Evolutionary conservation across 2,888 invertebrate genomes (phyloP), one percentile per base, ranked within the genome.

Genomic region (Dynastes tityus): DNA sequence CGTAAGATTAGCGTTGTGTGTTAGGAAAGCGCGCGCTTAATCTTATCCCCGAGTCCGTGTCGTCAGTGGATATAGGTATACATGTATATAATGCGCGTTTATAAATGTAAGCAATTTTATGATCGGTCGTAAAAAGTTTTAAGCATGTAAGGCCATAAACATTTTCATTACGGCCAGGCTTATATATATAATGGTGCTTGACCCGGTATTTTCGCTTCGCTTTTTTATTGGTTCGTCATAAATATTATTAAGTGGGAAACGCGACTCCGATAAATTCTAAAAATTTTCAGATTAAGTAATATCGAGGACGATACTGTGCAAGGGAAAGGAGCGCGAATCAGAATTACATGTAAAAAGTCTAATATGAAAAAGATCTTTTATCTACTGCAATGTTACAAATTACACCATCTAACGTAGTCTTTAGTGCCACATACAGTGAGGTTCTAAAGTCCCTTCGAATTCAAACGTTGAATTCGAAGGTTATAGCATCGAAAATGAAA

Each of bases 21-120:
- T 55, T 55, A 32, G 32, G 32, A 32, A 32, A 32, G 55, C 65
- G 65, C 16, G 53, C 73, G 37, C 61, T 61, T 73, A 73, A 73
- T 73, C 73, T 73, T 73, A 73, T 61, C 71, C 73, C 22, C 37
- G 27, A 16, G 45, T 71, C 58, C 37, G 40, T 37, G 75, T 76
- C 22, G 53, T 55, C 53, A 16, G 53, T 55, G 13, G 45, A 45
- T 45, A 11, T 45, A 8, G 45, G 9, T 45, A 8, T 45, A 45
- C 45, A 8, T 11, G 76, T 77, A 68, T 1, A 5, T 29, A 61
- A 45, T 61, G 77, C 82, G 80, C 81, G 80, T 80, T 82, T 81
- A 80, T 81, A 82, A 82, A 82, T 82, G 80, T 82, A 81, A 81
- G 80, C 78, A 61, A 78, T 80, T 82, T 81, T 82, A 81, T 79